Conservation (phyloP, 2,113 vertebrate genomes). For the Clupea harengus region DNA sequence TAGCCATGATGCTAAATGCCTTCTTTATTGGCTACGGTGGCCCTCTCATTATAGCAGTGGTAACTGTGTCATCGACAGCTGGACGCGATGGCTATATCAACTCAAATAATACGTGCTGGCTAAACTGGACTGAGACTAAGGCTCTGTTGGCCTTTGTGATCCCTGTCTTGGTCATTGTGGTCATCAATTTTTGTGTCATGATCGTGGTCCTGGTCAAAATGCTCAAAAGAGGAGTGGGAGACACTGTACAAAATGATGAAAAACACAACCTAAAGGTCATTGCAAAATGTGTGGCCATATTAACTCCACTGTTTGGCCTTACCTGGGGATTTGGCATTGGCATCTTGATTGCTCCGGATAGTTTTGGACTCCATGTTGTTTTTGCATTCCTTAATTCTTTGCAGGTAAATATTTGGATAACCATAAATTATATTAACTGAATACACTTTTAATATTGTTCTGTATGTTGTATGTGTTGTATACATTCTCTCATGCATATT, state of each 20-base stretch:
- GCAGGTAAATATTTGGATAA: constrained; percentile 68
- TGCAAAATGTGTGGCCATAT: constrained; percentile 76
- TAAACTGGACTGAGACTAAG: constrained; percentile 59
- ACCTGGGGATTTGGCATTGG: constrained; percentile 85
- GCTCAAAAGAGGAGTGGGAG: not conserved
- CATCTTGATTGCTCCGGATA: constrained; percentile 54
- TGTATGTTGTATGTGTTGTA: not conserved
- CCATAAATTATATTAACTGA: not conserved
- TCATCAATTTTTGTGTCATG: not conserved
- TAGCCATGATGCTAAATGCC: constrained; percentile 73
- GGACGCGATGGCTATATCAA: constrained; percentile 60
- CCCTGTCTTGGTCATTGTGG: not conserved
- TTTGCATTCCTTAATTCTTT: constrained; percentile 84
- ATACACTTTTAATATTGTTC: not conserved
- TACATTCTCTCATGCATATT: not conserved
- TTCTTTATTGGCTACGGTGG: constrained; percentile 80
- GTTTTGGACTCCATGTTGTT: constrained; percentile 68
- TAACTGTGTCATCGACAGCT: constrained; percentile 73
- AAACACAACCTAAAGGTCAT: constrained; percentile 73
- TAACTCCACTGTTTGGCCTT: constrained; percentile 83
- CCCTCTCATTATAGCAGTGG: constrained; percentile 76
- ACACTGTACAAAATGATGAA: constrained; percentile 27
- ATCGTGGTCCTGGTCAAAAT: not conserved
- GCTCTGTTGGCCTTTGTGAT: not conserved
- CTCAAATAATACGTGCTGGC: constrained; percentile 70